These are phyloP conservation scores for Ptychodera flava DNA, from an alignment of 35 echinoderm and acorn worm genomes.

Conservation along the genomic window DNA sequence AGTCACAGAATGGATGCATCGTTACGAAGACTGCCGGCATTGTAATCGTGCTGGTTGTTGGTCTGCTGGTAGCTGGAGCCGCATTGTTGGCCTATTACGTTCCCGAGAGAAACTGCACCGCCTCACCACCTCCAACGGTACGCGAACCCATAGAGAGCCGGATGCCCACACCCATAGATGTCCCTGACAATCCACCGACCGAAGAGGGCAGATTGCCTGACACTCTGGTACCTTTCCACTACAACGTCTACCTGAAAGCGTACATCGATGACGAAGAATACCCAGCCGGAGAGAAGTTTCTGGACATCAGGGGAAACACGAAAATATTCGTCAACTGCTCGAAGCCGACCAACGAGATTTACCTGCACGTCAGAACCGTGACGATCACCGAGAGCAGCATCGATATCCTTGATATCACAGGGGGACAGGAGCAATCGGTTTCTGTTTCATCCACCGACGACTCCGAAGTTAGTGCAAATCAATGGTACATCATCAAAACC, in stretches of 20 bases:
- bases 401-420: not conserved
- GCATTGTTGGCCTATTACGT: constrained; percentile 72
- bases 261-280: not conserved
- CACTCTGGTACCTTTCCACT: not conserved
- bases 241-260: not conserved
- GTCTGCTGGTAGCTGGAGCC: constrained; percentile 48
- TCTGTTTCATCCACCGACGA: not conserved
- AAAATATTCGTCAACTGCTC: not conserved
- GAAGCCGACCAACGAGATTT: not conserved
- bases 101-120: constrained; percentile 39
- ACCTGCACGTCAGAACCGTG: not conserved
- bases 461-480: not conserved
- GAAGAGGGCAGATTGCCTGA: not conserved
- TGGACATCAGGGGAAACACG: not conserved
- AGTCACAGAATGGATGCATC: not conserved
- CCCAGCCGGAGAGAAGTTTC: not conserved
- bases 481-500: not conserved
- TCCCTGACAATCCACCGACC: not conserved
- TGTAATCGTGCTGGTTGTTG: constrained; percentile 28
- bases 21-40: not conserved
- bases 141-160: not conserved
- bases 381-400: not conserved
- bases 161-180: not conserved
- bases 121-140: not conserved
- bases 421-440: not conserved